Evolutionary conservation across 2,888 invertebrate species (phyloP).

Genomic region (Neocrepidodera transversa): DNA sequence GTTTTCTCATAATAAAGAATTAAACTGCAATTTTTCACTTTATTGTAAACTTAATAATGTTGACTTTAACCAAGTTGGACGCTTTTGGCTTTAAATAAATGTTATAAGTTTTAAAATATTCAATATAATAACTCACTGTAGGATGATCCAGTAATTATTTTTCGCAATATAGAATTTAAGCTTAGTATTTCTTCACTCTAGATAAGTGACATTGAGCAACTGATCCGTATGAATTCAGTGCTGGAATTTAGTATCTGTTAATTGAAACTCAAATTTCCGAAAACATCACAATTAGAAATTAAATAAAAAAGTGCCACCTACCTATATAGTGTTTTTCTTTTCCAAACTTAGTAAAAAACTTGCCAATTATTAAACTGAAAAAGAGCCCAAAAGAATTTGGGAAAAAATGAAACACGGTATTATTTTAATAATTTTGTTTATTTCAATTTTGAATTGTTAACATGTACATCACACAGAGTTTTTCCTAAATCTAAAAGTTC

Average conservation of each 20-base stretch:
- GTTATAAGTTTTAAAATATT: no score
- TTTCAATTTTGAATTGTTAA: constrained; percentile 62
- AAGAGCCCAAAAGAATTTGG: constrained; percentile 28
- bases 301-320: constrained; percentile 56
- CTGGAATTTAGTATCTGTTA: constrained; percentile 58
- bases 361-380: constrained; percentile 29
- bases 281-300: constrained; percentile 23
- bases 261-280: constrained; percentile 45
- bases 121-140: no score
- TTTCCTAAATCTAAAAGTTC: constrained; percentile 52
- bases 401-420: constrained; percentile 51
- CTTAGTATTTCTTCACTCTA: no score
- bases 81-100: no score
- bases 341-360: constrained; percentile 26
- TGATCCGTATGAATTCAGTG: constrained; percentile 45
- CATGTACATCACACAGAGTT: constrained; percentile 63
- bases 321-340: constrained; percentile 51
- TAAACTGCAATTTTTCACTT: no score
- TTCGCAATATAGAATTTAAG: no score
- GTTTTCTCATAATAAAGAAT: no score
- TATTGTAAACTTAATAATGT: no score
- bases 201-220: constrained; percentile 21
- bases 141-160: no score
- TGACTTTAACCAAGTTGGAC: no score
- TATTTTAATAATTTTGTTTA: constrained; percentile 58